Evolutionary conservation across 2,888 invertebrate species (phyloP), one percentile per base, ranked within the genome.

Genomic region (Nomada ruficornis): DNA sequence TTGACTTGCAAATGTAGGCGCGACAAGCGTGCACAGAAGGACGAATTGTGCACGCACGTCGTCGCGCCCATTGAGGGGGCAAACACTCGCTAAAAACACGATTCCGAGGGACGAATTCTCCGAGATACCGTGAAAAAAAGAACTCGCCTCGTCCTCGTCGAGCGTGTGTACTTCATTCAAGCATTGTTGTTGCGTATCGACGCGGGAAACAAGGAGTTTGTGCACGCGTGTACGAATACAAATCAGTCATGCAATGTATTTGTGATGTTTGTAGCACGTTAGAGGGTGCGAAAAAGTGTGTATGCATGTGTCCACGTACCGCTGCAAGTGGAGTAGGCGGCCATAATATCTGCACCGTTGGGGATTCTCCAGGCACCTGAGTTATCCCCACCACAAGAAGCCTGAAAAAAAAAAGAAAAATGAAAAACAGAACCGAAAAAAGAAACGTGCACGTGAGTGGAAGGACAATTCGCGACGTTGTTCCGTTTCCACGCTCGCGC

Each of bases 251-350:
- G 78, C 67, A 80, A 62, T 29, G 67, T 50, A 52, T 64, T 44
- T 26, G n/a, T 50, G 23, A 15, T 47, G 36, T 36, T 3, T 26
- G 54, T 42, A 54, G 54, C n/a, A 10, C n/a, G 54, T 54, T 54
- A 52, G 54, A 59, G 13, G 42, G 42, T 42, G 23, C 50, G 50
- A n/a, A 20, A 20, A 20, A 47, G 13, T 44, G n/a, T 57, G 23
- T 55, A 36, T 42, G 55, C 20, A 55, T 23, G n/a, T 11, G n/a
- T 69, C 18, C 77, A 86, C 90, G 90, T 91, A 96, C 97, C 96
- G 89, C 96, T 96, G 67, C 95, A 96, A 63, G 96, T 96, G 29
- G 96, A 96, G 91, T 96, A 97, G 91, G 96, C 96, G 63, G 96
- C 95, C 23, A 97, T 93, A 90, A 97, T 96, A 91, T 97, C 97